Evolutionary conservation across 2,888 invertebrate species (phyloP).

Genomic region (Pseudococcus longispinus): DNA sequence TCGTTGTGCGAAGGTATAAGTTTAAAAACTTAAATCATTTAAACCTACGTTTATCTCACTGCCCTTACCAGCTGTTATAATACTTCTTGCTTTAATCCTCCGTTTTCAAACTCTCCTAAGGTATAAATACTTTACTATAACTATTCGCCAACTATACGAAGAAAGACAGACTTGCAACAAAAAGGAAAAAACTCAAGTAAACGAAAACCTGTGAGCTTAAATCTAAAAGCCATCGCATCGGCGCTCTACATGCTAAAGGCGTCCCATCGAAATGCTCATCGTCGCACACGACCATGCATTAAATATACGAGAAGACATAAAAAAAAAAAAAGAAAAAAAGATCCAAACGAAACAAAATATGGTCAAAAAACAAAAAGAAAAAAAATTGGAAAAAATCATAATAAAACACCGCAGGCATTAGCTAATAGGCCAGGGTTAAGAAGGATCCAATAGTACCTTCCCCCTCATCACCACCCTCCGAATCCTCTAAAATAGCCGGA

Average conservation of each 20-base stretch:
- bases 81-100: neutral
- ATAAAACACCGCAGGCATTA: neutral
- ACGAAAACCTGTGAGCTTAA: no score
- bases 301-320: neutral
- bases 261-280: neutral
- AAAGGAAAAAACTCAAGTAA: no score
- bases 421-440: conserved; percentile 48
- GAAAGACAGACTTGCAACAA: no score
- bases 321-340: neutral
- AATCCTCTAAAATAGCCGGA: conserved; percentile 62
- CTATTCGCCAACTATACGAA: no score
- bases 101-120: no score
- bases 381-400: conserved; percentile 16
- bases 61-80: neutral
- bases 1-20: neutral
- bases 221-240: no score
- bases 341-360: neutral
- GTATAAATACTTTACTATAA: no score
- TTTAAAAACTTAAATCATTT: neutral
- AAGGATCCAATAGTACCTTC: conserved; percentile 59
- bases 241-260: no score
- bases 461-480: conserved; percentile 60
- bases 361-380: conserved; percentile 1
- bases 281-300: neutral
- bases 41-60: neutral